phyloP scores from a whole-genome alignment of 2,113 vertebrate genomes.

The Pelusios castaneus region DNA sequence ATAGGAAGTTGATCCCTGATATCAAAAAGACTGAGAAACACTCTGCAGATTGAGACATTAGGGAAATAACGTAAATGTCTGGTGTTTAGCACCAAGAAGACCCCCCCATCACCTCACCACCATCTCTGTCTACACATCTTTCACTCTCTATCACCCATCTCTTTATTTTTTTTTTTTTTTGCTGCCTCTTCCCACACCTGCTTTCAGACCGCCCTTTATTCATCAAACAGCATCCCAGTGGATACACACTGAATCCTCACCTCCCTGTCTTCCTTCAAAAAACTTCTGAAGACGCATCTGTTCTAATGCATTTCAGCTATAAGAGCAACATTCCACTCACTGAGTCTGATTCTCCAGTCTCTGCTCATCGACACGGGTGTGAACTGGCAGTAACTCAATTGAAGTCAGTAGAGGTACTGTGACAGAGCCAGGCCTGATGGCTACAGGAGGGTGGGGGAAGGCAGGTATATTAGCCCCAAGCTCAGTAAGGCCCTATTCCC shows the following conservation, averaged over 20 bases:
- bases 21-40: too few species aligned
- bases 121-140: conserved; percentile 32
- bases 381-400: not conserved
- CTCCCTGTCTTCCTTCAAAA: not conserved
- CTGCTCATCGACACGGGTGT: not conserved
- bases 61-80: conserved; percentile 43
- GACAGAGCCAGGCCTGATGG: too few species aligned
- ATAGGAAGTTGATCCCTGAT: too few species aligned
- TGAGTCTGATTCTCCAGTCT: not conserved
- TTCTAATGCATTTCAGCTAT: not conserved
- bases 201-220: not conserved
- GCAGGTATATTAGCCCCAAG: too few species aligned
- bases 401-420: not conserved
- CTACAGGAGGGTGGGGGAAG: too few species aligned
- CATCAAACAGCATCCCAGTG: not conserved
- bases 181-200: conserved; percentile 14
- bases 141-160: not conserved
- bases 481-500: too few species aligned
- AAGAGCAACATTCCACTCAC: rapidly evolving
- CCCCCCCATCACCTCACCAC: too few species aligned
- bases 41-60: conserved; percentile 12
- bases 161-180: not conserved
- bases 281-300: not conserved
- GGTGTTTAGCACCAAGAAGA: conserved; percentile 58
- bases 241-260: rapidly evolving